A percentile compares a stretch with the other conserved stretches of the same genome.
These are phyloP conservation scores for Tragelaphus strepsiceros DNA, from an alignment of 2,113 vertebrate species.

Conservation along the genomic window DNA sequence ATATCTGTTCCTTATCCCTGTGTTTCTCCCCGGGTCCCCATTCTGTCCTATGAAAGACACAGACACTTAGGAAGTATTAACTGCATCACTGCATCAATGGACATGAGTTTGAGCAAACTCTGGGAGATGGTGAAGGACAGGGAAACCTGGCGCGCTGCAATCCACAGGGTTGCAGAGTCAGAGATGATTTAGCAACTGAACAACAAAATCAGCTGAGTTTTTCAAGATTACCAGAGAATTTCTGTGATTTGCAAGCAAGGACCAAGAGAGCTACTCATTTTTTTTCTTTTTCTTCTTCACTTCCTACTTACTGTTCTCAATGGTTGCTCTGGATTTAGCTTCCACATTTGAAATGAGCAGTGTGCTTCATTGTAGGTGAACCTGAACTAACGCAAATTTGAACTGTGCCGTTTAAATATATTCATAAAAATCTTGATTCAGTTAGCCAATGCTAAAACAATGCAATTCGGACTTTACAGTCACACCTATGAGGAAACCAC, in stretches of 20 bases:
- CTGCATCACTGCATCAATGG: not conserved
- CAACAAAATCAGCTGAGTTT: not conserved
- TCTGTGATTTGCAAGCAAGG: not conserved
- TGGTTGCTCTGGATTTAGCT: not conserved
- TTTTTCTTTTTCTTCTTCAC: not conserved
- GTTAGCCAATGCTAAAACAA: not conserved
- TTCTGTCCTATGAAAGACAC: not conserved
- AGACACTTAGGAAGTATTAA: not conserved
- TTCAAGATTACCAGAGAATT: not conserved
- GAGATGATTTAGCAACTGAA: not conserved
- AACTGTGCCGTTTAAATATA: not conserved
- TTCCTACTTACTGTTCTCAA: not conserved
- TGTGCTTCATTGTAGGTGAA: constrained; percentile 20
- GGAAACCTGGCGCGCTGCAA: not conserved
- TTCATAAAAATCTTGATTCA: not conserved
- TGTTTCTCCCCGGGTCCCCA: not conserved
- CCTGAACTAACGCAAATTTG: not conserved
- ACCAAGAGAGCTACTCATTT: not conserved
- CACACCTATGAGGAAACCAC: not conserved
- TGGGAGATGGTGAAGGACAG: not conserved
- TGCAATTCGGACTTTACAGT: not conserved
- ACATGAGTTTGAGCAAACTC: not conserved
- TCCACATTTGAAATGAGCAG: not conserved
- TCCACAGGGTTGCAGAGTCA: not conserved
- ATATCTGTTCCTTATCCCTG: not conserved